Conservation (phyloP, 2,113 vertebrate genomes). For the Melospiza melodia region DNA sequence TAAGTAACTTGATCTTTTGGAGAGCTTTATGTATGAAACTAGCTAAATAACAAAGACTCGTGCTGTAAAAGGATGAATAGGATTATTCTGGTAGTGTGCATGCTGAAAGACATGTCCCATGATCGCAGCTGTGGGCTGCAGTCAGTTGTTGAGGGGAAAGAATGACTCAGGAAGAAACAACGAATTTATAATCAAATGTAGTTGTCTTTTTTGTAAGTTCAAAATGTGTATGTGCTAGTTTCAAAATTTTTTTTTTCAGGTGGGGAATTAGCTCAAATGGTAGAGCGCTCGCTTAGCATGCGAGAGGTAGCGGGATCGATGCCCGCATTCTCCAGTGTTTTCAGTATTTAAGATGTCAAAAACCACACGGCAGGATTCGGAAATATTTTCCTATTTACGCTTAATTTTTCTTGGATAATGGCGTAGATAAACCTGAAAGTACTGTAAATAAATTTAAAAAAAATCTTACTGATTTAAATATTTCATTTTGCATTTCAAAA, state of each 20-base stretch:
- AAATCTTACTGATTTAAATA: background rate
- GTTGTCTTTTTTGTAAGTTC: rapidly evolving
- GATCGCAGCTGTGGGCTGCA: background rate
- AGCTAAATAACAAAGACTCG: background rate
- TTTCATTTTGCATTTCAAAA: background rate
- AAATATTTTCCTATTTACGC: rapidly evolving
- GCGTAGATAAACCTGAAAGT: background rate
- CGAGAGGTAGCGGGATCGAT: conserved; percentile 68
- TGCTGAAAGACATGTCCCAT: background rate
- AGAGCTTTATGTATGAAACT: background rate
- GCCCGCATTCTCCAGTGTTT: conserved; percentile 57
- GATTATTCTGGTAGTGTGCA: background rate
- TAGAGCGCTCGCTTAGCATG: conserved; percentile 67
- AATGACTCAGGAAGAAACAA: background rate
- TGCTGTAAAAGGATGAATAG: background rate
- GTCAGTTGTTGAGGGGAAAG: background rate
- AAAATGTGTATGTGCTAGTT: rapidly evolving
- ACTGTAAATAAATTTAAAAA: background rate
- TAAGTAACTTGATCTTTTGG: background rate
- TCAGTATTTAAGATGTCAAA: rapidly evolving
- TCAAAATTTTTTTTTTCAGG: rapidly evolving
- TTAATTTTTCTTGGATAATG: background rate
- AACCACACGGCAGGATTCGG: rapidly evolving
- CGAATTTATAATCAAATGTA: rapidly evolving
- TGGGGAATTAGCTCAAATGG: conserved; percentile 69